Conservation (phyloP, 92 coral and sea anemone species). For the Montipora capitata region DNA sequence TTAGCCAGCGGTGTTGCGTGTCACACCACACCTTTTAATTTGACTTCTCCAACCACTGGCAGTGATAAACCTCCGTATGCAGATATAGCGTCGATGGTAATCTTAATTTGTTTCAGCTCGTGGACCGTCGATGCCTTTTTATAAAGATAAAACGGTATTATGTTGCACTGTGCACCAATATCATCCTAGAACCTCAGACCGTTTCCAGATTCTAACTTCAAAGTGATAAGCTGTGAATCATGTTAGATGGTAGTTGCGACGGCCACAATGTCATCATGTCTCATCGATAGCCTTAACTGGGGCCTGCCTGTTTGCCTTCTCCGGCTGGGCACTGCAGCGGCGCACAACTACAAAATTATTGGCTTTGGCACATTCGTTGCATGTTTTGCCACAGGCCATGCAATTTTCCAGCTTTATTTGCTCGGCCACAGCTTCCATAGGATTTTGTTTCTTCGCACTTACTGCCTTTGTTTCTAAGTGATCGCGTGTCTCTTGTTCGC, state of each 20-base stretch:
- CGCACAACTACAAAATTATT: no score
- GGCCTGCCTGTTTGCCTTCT: no score
- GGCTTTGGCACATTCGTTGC: conserved; percentile 8
- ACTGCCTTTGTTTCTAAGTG: neutral
- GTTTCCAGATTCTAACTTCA: conserved; percentile 61
- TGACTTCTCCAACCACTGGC: neutral
- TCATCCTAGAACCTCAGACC: conserved; percentile 76
- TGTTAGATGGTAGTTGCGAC: conserved; percentile 39
- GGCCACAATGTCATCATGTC: no score
- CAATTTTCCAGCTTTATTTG: neutral
- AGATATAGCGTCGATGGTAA: neutral
- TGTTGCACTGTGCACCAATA: conserved; percentile 84
- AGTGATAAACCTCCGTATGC: neutral
- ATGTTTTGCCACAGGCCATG: neutral
- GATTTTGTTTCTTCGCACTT: neutral
- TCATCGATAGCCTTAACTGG: no score
- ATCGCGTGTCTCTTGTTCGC: neutral
- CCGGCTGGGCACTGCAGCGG: no score
- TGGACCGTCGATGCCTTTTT: conserved; percentile 66
- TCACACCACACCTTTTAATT: neutral
- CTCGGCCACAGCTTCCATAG: neutral
- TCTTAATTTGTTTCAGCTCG: conserved; percentile 51
- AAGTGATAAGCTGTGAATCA: conserved; percentile 76
- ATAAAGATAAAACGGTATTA: conserved; percentile 69
- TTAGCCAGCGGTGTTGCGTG: neutral